Base-by-base conservation (phyloP, 2,888 invertebrate species). In the Macrophya alboannulata region DNA sequence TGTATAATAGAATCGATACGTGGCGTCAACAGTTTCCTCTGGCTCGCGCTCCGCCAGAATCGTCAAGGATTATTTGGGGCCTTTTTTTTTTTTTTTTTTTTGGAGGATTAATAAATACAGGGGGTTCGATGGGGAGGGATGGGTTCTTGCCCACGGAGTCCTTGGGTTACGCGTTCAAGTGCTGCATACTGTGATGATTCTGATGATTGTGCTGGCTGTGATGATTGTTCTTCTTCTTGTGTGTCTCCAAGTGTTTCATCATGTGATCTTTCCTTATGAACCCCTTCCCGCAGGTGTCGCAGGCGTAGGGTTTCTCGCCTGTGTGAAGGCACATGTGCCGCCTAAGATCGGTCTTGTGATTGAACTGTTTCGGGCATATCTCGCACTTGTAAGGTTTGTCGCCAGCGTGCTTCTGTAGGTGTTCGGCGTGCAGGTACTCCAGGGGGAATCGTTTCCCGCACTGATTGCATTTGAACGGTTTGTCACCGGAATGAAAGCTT, bases 211-310 rank as follows among this genome's bases (percentile, higher is more conserved):
- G 90, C 84, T 92, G 89, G 88, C 88, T 89, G 86, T 88, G 90
- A 87, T 90, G 90, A 88, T 91, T 91, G 93, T 94, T 91, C 91
- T 96, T 96, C 92, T 95, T 96, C 84, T 95, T 95, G 94, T 98
- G 98, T 83, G 97, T 97, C 89, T 97, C 97, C 89, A 95, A 95
- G 93, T 98, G 98, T 93, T 98, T 98, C 88, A 97, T 95, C 97
- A 98, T 97, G 94, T 98, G 98, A 94, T 98, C 98, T 94, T 97
- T 97, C 89, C 98, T 95, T 90, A 97, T 98, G 94, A 98, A 98
- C 82, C 98, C 97, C 94, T 98, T 98, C 87, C 96, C 96, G 93
- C 98, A 98, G 87, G 96, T 96, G 89, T 96, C 95, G 94, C 98
- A 98, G 87, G 96, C 95, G 93, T 96, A 98, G 68, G 98, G 98